Percentiles rank a stretch among this genome's conserved stretches.
Conservation (phyloP, 2,888 invertebrate species). For the Alviniconcha strummeri region DNA sequence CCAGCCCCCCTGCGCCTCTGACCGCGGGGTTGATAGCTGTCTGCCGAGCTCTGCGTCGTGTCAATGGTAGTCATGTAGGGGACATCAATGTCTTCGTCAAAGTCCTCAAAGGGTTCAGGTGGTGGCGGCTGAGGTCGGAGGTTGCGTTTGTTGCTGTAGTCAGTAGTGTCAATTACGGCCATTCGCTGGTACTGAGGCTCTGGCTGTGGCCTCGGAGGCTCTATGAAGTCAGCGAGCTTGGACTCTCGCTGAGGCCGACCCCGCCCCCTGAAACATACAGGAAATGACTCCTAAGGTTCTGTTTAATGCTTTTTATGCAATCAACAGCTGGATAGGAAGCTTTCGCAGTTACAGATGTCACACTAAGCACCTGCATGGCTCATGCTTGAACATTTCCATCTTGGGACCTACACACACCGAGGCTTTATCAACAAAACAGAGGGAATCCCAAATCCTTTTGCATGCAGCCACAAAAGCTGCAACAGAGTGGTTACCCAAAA, state of each 20-base stretch:
- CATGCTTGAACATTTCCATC: too few relatives aligned
- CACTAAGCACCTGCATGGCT: too few relatives aligned
- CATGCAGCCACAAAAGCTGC: too few relatives aligned
- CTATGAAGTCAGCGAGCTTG: constrained; percentile 11
- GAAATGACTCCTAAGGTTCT: not conserved
- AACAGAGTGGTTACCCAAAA: too few relatives aligned
- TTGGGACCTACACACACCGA: too few relatives aligned
- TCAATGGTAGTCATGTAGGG: constrained; percentile 35
- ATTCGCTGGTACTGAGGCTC: constrained; percentile 28
- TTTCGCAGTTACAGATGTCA: too few relatives aligned
- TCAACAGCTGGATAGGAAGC: too few relatives aligned
- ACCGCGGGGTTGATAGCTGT: constrained; percentile 1
- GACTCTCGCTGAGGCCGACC: not conserved
- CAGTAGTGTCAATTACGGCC: constrained; percentile 43
- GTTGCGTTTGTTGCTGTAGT: constrained; percentile 34
- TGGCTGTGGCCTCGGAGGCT: not conserved
- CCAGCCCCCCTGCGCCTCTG: constrained; percentile 19
- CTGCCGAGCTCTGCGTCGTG: constrained; percentile 31
- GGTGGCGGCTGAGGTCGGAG: constrained; percentile 14
- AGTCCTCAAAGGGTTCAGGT: constrained; percentile 31
- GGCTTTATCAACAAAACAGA: too few relatives aligned
- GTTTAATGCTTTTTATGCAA: too few relatives aligned
- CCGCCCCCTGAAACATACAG: not conserved
- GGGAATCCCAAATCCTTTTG: too few relatives aligned
- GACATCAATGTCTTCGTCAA: constrained; percentile 30